Percentiles rank a stretch among this genome's conserved stretches.
Conservation (phyloP, 2,113 vertebrate species). For the Platysteira castanea region DNA sequence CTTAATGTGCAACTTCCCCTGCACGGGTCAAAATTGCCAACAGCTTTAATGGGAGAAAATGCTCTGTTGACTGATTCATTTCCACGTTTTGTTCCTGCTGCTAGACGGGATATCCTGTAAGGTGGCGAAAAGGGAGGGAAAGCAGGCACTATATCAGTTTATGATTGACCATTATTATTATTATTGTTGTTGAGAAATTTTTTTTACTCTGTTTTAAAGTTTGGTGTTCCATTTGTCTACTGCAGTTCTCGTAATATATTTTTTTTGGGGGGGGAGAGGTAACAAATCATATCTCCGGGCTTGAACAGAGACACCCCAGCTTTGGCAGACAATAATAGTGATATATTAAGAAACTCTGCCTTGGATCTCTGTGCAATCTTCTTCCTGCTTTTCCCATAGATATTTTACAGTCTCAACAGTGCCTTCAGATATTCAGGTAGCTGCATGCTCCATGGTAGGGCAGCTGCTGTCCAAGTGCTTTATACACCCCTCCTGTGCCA, state of each 20-base stretch:
- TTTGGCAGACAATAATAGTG: slow-evolving; percentile 36
- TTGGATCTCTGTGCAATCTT: slow-evolving; percentile 39
- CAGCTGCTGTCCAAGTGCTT: background rate
- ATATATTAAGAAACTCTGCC: slow-evolving; percentile 38
- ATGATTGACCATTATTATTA: slow-evolving; percentile 71
- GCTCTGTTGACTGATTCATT: slow-evolving; percentile 83
- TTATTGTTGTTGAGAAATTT: slow-evolving; percentile 35
- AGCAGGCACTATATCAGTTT: slow-evolving; percentile 65
- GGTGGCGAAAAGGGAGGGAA: slow-evolving; percentile 74
- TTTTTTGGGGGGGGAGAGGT: background rate
- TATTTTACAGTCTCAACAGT: slow-evolving; percentile 26
- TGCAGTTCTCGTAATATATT: background rate
- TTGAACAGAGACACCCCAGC: background rate
- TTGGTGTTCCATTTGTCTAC: slow-evolving; percentile 46
- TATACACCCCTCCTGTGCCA: background rate
- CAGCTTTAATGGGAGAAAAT: slow-evolving; percentile 77
- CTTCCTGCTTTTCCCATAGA: slow-evolving; percentile 38
- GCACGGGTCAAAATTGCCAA: slow-evolving; percentile 73
- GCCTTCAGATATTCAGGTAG: slow-evolving; percentile 14
- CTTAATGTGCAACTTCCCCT: slow-evolving; percentile 77
- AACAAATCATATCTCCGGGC: slow-evolving; percentile 8
- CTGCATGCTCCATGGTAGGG: background rate
- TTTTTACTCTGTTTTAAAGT: slow-evolving; percentile 47
- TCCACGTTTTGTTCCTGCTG: slow-evolving; percentile 82
- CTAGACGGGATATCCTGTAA: slow-evolving; percentile 83